phyloP scores from a whole-genome alignment of 2,113 vertebrate genomes.

The Cygnus buccinator region DNA sequence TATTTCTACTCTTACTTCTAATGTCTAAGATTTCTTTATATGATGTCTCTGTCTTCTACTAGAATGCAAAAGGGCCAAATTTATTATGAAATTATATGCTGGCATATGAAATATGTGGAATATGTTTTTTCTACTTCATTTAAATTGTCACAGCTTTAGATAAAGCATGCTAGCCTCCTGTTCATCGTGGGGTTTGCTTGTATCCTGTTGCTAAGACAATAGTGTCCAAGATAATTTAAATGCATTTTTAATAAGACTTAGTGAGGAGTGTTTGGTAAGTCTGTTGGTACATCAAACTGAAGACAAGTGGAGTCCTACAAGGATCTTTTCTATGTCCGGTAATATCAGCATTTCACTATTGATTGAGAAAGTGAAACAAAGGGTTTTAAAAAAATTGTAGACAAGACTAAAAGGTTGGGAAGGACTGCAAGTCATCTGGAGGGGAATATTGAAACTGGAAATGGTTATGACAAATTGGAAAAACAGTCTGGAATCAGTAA shows the following conservation, averaged over 20 bases:
- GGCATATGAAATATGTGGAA: background rate
- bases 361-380: background rate
- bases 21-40: background rate
- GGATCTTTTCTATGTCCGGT: background rate
- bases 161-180: background rate
- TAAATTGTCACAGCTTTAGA: background rate
- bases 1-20: background rate
- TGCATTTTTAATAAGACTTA: slow-evolving; percentile 30
- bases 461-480: background rate
- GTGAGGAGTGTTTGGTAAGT: background rate
- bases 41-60: background rate
- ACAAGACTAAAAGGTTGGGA: background rate
- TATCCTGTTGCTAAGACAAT: background rate
- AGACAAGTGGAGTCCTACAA: background rate
- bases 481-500: slow-evolving; percentile 7
- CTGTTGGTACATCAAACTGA: background rate
- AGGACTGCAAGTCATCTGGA: background rate
- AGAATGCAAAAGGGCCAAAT: background rate
- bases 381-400: background rate
- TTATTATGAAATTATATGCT: background rate
- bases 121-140: background rate
- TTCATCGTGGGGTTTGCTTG: slow-evolving; percentile 2
- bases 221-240: background rate
- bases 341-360: background rate
- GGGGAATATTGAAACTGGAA: background rate